These are phyloP conservation scores for Pangasius larnaudii DNA, from an alignment of 2,797 vertebrate genomes.

Conservation along the genomic window DNA sequence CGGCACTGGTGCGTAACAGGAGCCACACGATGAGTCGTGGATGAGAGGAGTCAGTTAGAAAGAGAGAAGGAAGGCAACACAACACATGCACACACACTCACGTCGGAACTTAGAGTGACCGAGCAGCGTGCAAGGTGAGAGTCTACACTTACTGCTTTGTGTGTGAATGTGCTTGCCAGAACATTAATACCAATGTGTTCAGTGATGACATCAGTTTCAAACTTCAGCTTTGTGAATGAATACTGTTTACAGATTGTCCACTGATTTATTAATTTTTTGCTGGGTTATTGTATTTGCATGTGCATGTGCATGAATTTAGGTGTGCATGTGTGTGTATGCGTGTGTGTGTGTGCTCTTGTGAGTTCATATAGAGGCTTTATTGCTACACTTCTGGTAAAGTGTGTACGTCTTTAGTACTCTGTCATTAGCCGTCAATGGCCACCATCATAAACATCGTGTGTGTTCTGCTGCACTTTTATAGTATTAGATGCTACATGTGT, in stretches of 20 bases:
- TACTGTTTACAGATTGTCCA: not conserved
- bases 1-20: conserved; percentile 70
- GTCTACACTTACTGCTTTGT: conserved; percentile 55
- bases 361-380: conserved; percentile 10
- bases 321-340: conserved; percentile 45
- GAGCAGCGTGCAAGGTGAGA: conserved; percentile 71
- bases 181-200: conserved; percentile 31
- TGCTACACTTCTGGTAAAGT: conserved; percentile 19
- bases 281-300: conserved; percentile 53
- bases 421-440: conserved; percentile 56
- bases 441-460: conserved; percentile 37
- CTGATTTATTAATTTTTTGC: not conserved
- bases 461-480: conserved; percentile 24
- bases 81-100: conserved; percentile 63
- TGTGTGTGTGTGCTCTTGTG: conserved; percentile 52
- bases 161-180: conserved; percentile 41
- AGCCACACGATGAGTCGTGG: conserved; percentile 73
- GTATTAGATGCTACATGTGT: conserved; percentile 2
- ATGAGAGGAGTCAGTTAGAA: conserved; percentile 73
- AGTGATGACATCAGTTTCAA: conserved; percentile 3
- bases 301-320: conserved; percentile 36
- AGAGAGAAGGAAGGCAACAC: conserved; percentile 57
- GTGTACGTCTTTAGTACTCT: conserved; percentile 53
- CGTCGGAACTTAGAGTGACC: conserved; percentile 72
- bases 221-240: not conserved